Evolutionary conservation across 2,797 vertebrate species (phyloP).

Genomic region (Clamator glandarius): DNA sequence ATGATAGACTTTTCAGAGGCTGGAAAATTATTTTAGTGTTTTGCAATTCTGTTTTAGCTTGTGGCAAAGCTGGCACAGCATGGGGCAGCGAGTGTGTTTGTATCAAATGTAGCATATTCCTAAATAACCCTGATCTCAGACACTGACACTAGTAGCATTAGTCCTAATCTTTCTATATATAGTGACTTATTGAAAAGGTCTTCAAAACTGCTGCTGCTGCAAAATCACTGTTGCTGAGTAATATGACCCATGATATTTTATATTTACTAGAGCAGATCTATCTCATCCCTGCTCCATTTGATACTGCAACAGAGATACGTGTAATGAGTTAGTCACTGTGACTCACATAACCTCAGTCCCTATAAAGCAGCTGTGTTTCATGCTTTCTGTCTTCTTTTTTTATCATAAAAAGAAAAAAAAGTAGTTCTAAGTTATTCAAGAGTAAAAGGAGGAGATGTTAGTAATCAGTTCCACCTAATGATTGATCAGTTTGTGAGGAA

Average conservation of each 20-base stretch:
- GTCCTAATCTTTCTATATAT: conserved; percentile 50
- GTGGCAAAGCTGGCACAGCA: not conserved
- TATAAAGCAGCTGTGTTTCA: conserved; percentile 66
- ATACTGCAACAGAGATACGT: conserved; percentile 70
- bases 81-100: fast-evolving
- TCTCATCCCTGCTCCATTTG: conserved; percentile 70
- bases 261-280: conserved; percentile 61
- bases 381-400: conserved; percentile 40
- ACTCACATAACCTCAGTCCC: conserved; percentile 63
- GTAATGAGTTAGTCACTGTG: conserved; percentile 71
- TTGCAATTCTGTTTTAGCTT: not conserved
- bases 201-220: conserved; percentile 70
- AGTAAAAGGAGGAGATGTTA: conserved; percentile 63
- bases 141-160: not conserved
- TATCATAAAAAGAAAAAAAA: not conserved
- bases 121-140: conserved; percentile 57
- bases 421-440: conserved; percentile 67
- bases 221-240: conserved; percentile 74
- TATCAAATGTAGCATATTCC: not conserved
- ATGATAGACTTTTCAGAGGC: not conserved
- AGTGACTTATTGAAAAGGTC: conserved; percentile 68
- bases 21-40: conserved; percentile 6
- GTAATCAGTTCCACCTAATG: conserved; percentile 71
- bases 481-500: conserved; percentile 71
- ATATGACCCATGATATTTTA: conserved; percentile 75